phyloP scores from a whole-genome alignment of 2,113 vertebrate species.

The Chascanopsetta lugubris region DNA sequence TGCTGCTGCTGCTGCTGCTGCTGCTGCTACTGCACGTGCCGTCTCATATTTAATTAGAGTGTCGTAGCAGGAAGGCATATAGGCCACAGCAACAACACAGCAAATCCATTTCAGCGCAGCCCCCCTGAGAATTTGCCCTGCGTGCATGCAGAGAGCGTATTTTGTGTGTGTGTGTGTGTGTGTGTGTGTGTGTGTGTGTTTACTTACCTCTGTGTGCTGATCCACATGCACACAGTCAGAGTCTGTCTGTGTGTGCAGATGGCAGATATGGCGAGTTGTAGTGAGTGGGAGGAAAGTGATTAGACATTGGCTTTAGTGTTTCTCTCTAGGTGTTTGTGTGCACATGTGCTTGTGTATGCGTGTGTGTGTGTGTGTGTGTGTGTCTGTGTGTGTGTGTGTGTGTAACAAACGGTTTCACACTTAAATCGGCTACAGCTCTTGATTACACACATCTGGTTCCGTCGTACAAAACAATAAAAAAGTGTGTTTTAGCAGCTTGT shows the following conservation, averaged over 20 bases:
- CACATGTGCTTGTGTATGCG: slow-evolving; percentile 7
- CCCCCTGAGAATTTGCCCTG: slow-evolving; percentile 38
- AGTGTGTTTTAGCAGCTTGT: no score
- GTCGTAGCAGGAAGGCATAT: slow-evolving; percentile 49
- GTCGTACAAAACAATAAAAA: no score
- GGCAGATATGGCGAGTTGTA: slow-evolving; percentile 4
- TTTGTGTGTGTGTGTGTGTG: no score
- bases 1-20: no score
- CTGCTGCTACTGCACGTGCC: slow-evolving; percentile 54
- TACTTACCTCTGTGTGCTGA: slow-evolving; percentile 18
- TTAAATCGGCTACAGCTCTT: neutral
- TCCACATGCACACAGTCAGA: slow-evolving; percentile 18
- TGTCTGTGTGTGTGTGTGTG: slow-evolving; percentile 17
- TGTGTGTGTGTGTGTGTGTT: no score
- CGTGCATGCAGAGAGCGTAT: slow-evolving; percentile 8
- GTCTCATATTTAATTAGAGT: slow-evolving; percentile 77
- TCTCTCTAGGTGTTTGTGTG: slow-evolving; percentile 26
- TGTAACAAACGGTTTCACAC: slow-evolving; percentile 10
- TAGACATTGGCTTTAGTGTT: slow-evolving; percentile 12
- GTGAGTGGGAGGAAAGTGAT: slow-evolving; percentile 42
- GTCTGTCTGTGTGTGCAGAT: slow-evolving; percentile 20
- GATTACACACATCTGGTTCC: no score
- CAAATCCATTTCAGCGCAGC: slow-evolving; percentile 54
- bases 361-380: slow-evolving; percentile 12
- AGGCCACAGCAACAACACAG: slow-evolving; percentile 52